Evolutionary conservation across 2,113 vertebrate genomes (phyloP), one percentile per base, ranked within the genome.

Genomic region (Tetrax tetrax): DNA sequence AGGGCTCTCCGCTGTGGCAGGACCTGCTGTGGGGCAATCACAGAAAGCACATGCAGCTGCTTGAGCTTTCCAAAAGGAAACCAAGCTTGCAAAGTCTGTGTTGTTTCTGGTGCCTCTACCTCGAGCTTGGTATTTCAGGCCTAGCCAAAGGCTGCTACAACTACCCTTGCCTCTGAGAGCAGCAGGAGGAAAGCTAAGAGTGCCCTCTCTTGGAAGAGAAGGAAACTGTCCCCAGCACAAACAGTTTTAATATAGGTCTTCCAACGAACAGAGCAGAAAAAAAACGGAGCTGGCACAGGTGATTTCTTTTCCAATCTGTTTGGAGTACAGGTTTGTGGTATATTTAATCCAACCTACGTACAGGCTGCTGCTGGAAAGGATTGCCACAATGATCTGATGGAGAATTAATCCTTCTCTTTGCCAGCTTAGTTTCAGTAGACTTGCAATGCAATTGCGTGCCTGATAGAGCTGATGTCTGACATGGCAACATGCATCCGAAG

Each of bases 131-230:
- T 5, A 2, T 54, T n/a, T 22, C 7, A 4, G 3, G 25, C 35
- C 16, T 31, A 37, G 20, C 31, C 41, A 57, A 57, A 4, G 1
- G 21, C 21, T 60, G 2, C 20, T 57, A 3, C 41, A 20, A 11
- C n/a, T 22, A 35, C 24, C 66, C 37, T 17, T 11, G 38, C 9
- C n/a, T 37, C n/a, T 21, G 69, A 64, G 43, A 64, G 50, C 19
- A 60, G 47, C 28, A 31, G 57, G 68, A 91, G 77, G 22, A 91
- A 91, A 78, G 87, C 61, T 83, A 20, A 68, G 38, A 54, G 91
- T 96, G 95, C 93, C 96, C 93, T 83, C 94, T 96, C 75, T 91
- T 91, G 93, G 93, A 83, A 92, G 51, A 61, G 28, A 87, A 90
- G 43, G 14, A 7, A 93, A 64, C 28, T 27, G 41, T 59, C 45